Percentiles rank a stretch among this genome's conserved stretches.
phyloP scores from a whole-genome alignment of 2,888 invertebrate species.

The Philereme vetulata region DNA sequence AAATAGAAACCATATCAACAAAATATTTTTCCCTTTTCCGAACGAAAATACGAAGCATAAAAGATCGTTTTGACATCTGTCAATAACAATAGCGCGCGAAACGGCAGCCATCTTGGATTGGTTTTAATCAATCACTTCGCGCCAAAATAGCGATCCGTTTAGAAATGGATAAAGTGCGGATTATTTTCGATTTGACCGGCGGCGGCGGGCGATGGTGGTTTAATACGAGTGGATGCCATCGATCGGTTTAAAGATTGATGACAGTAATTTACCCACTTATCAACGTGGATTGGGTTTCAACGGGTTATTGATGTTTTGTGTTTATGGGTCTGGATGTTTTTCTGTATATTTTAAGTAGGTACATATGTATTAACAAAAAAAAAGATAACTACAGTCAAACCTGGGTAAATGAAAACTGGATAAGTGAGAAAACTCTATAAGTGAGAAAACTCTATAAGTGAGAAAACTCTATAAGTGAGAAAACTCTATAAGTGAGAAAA shows the following conservation, averaged over 20 bases:
- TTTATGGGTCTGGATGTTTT: neutral
- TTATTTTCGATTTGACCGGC: conserved; percentile 9
- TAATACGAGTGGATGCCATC: conserved; percentile 3
- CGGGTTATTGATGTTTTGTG: conserved; percentile 8
- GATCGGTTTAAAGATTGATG: conserved; percentile 19
- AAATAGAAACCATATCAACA: neutral
- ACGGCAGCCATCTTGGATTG: conserved; percentile 37
- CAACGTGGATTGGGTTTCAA: conserved; percentile 8
- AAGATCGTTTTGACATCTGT: conserved; percentile 34
- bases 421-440: too few relatives aligned
- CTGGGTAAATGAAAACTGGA: too few relatives aligned
- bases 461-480: too few relatives aligned
- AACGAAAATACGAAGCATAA: conserved; percentile 21
- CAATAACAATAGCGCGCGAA: conserved; percentile 33
- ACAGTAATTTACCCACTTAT: conserved; percentile 9
- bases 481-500: too few relatives aligned
- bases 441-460: too few relatives aligned
- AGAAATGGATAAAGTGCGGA: conserved; percentile 11
- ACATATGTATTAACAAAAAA: too few relatives aligned
- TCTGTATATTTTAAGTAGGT: neutral
- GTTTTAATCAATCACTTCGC: conserved; percentile 41
- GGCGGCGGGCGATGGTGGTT: conserved; percentile 1
- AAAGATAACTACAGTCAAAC: too few relatives aligned
- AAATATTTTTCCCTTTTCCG: conserved; percentile 3
- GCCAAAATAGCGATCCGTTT: conserved; percentile 23